Base-by-base conservation (phyloP, 30 jellyfish, hydroid and myxozoan genomes). In the Catostylus mosaicus region DNA sequence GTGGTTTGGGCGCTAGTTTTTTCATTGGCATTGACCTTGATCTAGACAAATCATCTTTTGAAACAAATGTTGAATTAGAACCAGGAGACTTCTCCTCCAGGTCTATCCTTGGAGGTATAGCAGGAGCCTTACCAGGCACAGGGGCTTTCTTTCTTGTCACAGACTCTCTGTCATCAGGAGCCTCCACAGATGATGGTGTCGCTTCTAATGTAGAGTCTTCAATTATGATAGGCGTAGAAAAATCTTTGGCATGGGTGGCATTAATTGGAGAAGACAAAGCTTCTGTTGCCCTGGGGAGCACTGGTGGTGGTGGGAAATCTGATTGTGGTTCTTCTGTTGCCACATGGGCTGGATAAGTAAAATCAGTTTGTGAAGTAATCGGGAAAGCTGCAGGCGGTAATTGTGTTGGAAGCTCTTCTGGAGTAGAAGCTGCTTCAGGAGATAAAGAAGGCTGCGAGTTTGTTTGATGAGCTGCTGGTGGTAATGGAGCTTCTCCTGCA, bases 51-150 rank as follows among this genome's bases (percentile, higher is more conserved):
- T 29, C 59, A 65, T 65, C 59, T 8, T 10, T 65, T 59, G n/a
- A 3, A 23, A 12, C 19, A 23, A 59, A 16, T 23, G 10, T 5
- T 1, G 4, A 23, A 9, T 12, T 7, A 23, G 5, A 18, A n/a
- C 3, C 48, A 14, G 29, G 56, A 30, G 24, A 20, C 33, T 22
- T 30, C 37, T 66, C 91, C 9, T 66, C 84, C n/a, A 82, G 86
- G 54, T 82, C 92, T 19, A 30, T 26, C 20, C 92, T 65, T 32
- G 92, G 80, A 33, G 92, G 92, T 11, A 82, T 70, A 29, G 6
- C 75, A 12, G 89, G 89, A 1, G 64, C 30, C 2, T 4, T 27
- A 20, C 67, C 33, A 0, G 4, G 77, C 70, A 43, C 7, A 37
- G 8, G 31, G 2, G 73, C 1, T 30, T 30, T 73, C 35, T 7